Percentiles rank a stretch among this genome's conserved stretches.
phyloP scores from a whole-genome alignment of 2,888 invertebrate species.

The Patella caerulea region DNA sequence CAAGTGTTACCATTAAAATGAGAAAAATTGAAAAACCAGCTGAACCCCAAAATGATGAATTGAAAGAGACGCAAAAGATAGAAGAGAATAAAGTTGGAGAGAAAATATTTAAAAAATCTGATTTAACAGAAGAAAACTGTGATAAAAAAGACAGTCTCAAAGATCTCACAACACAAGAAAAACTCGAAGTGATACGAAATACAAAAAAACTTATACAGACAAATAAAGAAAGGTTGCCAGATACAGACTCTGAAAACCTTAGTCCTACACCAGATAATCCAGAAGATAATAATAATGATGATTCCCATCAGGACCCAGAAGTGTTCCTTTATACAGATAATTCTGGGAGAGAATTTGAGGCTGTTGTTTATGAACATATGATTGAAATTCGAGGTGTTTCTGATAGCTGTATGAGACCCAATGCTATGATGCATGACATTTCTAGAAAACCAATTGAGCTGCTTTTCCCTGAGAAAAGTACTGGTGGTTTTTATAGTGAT shows the following conservation, averaged over 20 bases:
- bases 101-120: neutral
- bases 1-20: neutral
- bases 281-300: no score
- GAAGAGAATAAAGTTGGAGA: neutral
- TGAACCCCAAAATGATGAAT: neutral
- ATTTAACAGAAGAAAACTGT: neutral
- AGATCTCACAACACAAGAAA: no score
- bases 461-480: no score
- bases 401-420: conserved; percentile 1
- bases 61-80: neutral
- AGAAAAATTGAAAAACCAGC: conserved; percentile 8
- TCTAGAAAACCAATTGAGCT: no score
- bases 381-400: neutral
- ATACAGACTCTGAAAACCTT: no score
- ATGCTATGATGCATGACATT: no score
- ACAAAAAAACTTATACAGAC: no score
- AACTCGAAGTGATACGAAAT: no score
- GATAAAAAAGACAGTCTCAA: neutral
- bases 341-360: neutral
- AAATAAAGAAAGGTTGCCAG: no score
- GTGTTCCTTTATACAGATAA: neutral
- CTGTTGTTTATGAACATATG: neutral
- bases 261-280: no score
- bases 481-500: no score
- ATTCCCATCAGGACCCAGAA: neutral